Base-by-base conservation (phyloP, 2,797 vertebrate species). In the Manis pentadactyla region DNA sequence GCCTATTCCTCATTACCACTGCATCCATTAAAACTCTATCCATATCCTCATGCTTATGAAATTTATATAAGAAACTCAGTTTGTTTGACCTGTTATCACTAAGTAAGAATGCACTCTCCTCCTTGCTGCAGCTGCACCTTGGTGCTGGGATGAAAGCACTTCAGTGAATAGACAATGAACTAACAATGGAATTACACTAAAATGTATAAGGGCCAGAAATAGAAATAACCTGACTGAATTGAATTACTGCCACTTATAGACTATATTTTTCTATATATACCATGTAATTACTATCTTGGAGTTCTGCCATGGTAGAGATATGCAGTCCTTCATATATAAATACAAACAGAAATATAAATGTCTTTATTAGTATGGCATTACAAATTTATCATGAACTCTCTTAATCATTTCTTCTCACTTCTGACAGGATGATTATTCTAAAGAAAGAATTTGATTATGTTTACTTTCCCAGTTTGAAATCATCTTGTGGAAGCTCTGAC, bases 201-300 rank as follows among this genome's bases (percentile, higher is more conserved):
- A 39, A 75, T 57, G 13, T 88, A 74, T 63, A 61, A 55, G 9
- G 3, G 12, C 66, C 75, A 77, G 42, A 90, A 84, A 71, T 10
- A 75, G 42, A 91, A 91, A 59, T 74, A n/a, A 61, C 59, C 91
- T 78, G 39, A 17, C 19, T 78, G 64, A 89, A 57, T 87, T 82
- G 59, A 89, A 57, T 87, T 82, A 68, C n/a, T 71, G 57, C 73
- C 55, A 37, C 2, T 81, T 42, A 34, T 6, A 71, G 49, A 46
- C 25, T 75, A 27, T 7, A 81, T 37, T 51, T 79, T 92, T 39
- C 63, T 79, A 18, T 51, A 29, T 69, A 49, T 92, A 63, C 49
- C 27, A 84, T 95, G 4, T 17, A 23, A 49, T 73, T 73, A 14
- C 55, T 66, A 53, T 31, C 55, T 85, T 69, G 0, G 31, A 81